Evolutionary conservation across 2,797 vertebrate genomes (phyloP).

Genomic region (Xerus rutilus): DNA sequence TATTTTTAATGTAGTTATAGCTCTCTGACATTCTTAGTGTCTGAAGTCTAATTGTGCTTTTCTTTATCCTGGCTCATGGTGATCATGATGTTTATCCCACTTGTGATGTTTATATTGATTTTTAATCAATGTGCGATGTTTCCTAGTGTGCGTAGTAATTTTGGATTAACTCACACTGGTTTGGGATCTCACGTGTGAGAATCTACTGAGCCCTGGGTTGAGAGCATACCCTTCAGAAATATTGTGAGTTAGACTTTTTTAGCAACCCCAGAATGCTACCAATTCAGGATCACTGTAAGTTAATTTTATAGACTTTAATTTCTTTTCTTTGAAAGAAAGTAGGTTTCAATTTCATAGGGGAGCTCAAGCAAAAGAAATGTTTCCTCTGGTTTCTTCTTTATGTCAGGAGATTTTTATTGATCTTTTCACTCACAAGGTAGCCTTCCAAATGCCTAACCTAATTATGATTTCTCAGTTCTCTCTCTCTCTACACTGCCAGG

Average conservation of each 20-base stretch:
- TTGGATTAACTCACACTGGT: neutral
- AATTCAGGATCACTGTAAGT: neutral
- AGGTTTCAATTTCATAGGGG: neutral
- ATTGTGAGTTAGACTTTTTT: neutral
- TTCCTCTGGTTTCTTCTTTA: neutral
- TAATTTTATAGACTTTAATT: conserved; percentile 1
- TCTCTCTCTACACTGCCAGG: neutral
- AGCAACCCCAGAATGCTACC: neutral
- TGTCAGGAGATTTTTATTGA: neutral
- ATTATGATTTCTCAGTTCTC: neutral
- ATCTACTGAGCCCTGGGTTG: neutral
- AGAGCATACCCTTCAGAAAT: neutral
- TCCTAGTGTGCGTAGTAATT: neutral
- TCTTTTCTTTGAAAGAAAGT: neutral
- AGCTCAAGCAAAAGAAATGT: neutral
- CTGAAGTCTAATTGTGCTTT: neutral
- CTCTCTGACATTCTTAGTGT: neutral
- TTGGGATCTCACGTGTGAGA: neutral
- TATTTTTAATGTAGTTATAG: neutral
- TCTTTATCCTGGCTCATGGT: neutral
- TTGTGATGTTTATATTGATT: neutral
- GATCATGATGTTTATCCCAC: neutral
- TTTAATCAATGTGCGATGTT: neutral
- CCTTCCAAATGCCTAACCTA: neutral
- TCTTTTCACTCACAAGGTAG: neutral